A percentile compares a stretch with the other conserved stretches of the same genome.
Evolutionary conservation across 2,888 invertebrate genomes (phyloP).

Genomic region (Euspilapteryx auroguttella): DNA sequence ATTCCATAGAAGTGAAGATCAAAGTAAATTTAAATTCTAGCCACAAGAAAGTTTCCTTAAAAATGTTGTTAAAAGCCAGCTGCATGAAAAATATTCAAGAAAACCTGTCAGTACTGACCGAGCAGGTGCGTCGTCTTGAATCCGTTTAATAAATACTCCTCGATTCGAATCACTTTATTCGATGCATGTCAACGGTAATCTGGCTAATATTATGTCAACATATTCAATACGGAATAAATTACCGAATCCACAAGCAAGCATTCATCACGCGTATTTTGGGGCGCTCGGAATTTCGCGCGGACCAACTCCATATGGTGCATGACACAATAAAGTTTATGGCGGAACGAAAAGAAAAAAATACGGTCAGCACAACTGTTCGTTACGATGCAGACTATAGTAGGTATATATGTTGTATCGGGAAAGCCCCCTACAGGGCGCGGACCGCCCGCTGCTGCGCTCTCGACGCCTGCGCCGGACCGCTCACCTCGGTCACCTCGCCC

Average conservation of each 20-base stretch:
- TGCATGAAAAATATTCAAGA: too few species aligned
- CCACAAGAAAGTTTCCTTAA: too few species aligned
- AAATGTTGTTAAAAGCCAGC: too few species aligned
- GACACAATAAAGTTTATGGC: slow-evolving; percentile 36
- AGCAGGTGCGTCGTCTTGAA: too few species aligned
- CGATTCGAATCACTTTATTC: too few species aligned
- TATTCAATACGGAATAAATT: not conserved
- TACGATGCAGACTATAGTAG: slow-evolving; percentile 12
- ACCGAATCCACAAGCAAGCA: too few species aligned
- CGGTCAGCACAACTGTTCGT: slow-evolving; percentile 34
- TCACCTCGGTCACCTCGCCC: not conserved
- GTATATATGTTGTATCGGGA: slow-evolving; percentile 24
- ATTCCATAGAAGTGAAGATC: too few species aligned
- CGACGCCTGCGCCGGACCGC: slow-evolving; percentile 33
- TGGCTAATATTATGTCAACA: slow-evolving; percentile 1
- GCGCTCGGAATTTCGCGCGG: slow-evolving; percentile 21
- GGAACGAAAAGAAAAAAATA: slow-evolving; percentile 19
- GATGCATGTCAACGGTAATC: too few species aligned
- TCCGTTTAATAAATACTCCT: too few species aligned
- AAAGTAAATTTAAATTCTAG: too few species aligned
- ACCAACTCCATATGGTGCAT: slow-evolving; percentile 30
- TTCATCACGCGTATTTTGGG: too few species aligned
- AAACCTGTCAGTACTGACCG: too few species aligned
- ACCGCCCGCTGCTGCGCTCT: slow-evolving; percentile 34
- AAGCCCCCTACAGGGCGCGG: slow-evolving; percentile 25